Conservation (phyloP, 2,113 vertebrate species). For the Thamnophis sirtalis region DNA sequence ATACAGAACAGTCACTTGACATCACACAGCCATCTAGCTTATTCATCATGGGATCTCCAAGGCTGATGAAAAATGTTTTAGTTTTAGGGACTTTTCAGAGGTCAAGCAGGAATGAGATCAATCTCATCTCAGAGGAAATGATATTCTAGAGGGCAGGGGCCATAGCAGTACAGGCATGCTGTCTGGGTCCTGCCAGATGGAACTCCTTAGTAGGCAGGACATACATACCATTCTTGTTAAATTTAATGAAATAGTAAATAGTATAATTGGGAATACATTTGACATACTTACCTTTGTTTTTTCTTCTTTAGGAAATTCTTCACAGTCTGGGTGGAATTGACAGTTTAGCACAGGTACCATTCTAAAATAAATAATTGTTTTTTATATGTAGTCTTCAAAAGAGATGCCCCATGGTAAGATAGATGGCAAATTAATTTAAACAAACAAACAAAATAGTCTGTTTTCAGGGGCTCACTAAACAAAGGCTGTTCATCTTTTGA, state of each 20-base stretch:
- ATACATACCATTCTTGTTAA: neutral
- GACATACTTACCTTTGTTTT: neutral
- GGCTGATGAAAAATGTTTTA: neutral
- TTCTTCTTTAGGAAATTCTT: slow-evolving; percentile 57
- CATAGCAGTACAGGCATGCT: neutral
- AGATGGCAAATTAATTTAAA: neutral
- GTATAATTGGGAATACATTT: neutral
- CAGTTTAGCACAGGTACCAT: slow-evolving; percentile 60
- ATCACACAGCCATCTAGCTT: neutral
- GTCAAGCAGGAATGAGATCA: neutral
- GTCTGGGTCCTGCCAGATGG: neutral
- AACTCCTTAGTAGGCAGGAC: neutral
- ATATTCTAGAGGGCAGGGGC: neutral
- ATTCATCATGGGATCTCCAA: neutral
- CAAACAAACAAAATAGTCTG: neutral
- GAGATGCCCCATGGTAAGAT: neutral
- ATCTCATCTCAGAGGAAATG: neutral
- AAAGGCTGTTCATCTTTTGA: neutral
- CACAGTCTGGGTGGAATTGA: slow-evolving; percentile 60
- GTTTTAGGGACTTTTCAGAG: neutral
- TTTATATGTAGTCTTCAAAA: neutral
- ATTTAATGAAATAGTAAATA: neutral
- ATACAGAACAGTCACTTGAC: neutral
- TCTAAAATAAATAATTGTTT: neutral
- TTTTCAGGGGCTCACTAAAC: neutral